Evolutionary conservation across 1,140 invertebrate species (phyloP), one percentile per base, ranked within the genome.

Genomic region (Lineus longissimus): DNA sequence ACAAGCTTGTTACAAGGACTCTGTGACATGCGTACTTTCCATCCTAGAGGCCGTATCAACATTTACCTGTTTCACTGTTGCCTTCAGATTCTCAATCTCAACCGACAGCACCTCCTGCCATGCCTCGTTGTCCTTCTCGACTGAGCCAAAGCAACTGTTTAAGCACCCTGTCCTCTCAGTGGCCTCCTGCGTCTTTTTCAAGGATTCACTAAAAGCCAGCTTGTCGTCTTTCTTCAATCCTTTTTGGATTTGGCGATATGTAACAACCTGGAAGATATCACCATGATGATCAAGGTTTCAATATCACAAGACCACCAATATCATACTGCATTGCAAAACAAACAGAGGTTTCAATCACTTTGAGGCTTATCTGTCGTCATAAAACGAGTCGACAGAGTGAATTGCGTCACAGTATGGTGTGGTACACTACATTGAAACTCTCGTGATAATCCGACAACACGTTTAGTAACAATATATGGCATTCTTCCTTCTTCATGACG

Each of bases 61-160:
- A 7, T 1, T 45, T 22, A 64, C 63, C 58, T 64, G 56, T 54
- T 64, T 64, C 19, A 64, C 47, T 11, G 57, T 54, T 31, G 31
- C 22, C 59, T 64, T 64, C 4, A 64, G 59, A 29, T 31, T 61
- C 30, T 64, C 63, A 45, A 64, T 64, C 33, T 64, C 63, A 15
- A 30, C 60, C n/a, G 30, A 22, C 11, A 64, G 63, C 0, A 61
- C 45, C 27, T 64, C 63, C 59, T 60, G 43, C 47, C 47, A 51
- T n/a, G 63, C 57, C n/a, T 61, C 59, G 6, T 23, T 61, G 29
- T 64, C 63, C 58, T 64, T 56, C 15, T 40, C 33, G 15, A 13
- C 25, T 6, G 55, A 55, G 15, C 25, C 63, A 0, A 57, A 17
- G 13, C 41, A 36, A 15, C 22, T 23, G 41, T 57, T 41, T 22